Evolutionary conservation across 2,113 vertebrate species (phyloP), one percentile per base, ranked within the genome.

Genomic region (Megaptera novaeangliae): DNA sequence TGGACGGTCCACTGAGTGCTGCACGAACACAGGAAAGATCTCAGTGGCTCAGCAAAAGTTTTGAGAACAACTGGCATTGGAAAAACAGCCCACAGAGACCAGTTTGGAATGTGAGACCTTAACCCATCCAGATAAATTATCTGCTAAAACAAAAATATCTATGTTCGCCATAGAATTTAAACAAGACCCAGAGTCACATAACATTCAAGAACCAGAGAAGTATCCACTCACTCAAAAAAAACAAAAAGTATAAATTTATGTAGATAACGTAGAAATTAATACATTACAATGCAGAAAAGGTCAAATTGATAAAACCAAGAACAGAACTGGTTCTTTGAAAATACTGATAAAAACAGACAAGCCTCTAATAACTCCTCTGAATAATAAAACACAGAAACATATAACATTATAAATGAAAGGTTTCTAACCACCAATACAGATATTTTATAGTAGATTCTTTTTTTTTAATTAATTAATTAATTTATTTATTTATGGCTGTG

Each of bases 241-340:
- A n/a, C 15, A 75, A 23, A 81, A 78, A 88, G 39, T 85, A 57
- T 64, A 34, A 74, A 17, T 94, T 96, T 81, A 68, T 75, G 31
- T 81, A 74, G 36, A 36, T 88, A 78, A 87, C 20, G 55, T 46
- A 93, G 39, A 89, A 85, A 72, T 89, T n/a, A 75, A 75, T 34
- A 71, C 81, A 83, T 71, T 39, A 63, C 36, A 84, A 81, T 57
- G 39, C 36, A 94, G 66, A 81, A 81, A 66, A 85, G 85, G 46
- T 75, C 88, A 94, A 95, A 75, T n/a, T 46, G 29, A 74, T 81
- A 95, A 94, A 68, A 89, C 18, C n/a, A 91, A 84, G 59, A 86
- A 78, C 61, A 84, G 66, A 93, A 78, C 68, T 72, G 52, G 23
- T 87, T 95, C 57, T 88, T 93, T 91, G 52, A 86, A 93, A 83